Percentiles rank a stretch among this genome's conserved stretches.
Conservation (phyloP, 2,113 vertebrate genomes). For the Saimiri boliviensis region DNA sequence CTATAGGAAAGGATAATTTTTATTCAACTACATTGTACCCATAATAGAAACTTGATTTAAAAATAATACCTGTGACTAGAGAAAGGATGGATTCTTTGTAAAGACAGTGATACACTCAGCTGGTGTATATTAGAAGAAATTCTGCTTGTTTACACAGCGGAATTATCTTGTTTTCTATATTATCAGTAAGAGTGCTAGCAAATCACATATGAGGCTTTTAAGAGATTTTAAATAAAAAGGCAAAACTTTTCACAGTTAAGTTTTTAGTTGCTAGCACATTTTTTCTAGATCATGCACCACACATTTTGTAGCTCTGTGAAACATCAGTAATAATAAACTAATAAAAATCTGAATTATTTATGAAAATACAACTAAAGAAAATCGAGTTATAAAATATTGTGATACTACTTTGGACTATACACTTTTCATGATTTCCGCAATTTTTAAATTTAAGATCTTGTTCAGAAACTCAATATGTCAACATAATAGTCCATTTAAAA, state of each 20-base stretch:
- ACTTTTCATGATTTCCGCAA: not conserved
- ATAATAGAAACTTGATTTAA: constrained; percentile 32
- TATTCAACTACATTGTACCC: not conserved
- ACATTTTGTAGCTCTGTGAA: constrained; percentile 36
- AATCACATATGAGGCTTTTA: constrained; percentile 46
- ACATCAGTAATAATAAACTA: not conserved
- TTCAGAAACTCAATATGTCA: not conserved
- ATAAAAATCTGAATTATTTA: not conserved
- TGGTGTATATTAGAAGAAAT: not conserved
- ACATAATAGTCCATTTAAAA: not conserved
- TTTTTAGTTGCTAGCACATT: not conserved
- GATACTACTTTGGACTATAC: not conserved
- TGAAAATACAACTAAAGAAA: not conserved
- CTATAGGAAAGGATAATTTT: not conserved
- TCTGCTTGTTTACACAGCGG: constrained; percentile 45
- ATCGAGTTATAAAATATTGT: not conserved
- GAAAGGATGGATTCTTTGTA: not conserved
- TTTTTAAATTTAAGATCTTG: not conserved
- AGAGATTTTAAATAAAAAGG: not conserved
- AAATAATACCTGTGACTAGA: not conserved
- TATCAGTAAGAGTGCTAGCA: not conserved
- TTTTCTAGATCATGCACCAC: not conserved
- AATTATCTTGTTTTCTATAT: constrained; percentile 51
- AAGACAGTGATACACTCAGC: not conserved
- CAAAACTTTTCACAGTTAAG: not conserved